phyloP scores from a whole-genome alignment of 2,888 invertebrate genomes.

The Synergus itoensis region DNA sequence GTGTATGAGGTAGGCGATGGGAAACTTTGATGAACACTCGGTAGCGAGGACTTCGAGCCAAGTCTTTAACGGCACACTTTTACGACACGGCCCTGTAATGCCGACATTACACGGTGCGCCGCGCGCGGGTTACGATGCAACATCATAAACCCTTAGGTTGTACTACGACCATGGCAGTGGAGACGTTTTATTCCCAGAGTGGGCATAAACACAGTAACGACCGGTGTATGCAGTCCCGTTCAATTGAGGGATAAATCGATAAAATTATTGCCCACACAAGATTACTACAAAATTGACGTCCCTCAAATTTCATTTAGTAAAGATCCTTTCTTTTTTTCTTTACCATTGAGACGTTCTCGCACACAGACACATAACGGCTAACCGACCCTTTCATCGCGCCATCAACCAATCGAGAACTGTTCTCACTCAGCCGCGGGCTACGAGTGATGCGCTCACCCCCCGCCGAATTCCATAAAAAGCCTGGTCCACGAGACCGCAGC shows the following conservation, averaged over 20 bases:
- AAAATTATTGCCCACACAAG: slow-evolving; percentile 21
- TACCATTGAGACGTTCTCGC: no score
- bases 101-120: slow-evolving; percentile 58
- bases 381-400: no score
- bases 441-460: no score
- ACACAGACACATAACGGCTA: no score
- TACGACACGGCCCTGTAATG: slow-evolving; percentile 62
- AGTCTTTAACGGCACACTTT: slow-evolving; percentile 63
- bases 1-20: slow-evolving; percentile 27
- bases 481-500: no score
- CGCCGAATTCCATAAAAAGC: no score
- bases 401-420: no score
- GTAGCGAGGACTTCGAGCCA: slow-evolving; percentile 54
- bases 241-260: slow-evolving; percentile 27
- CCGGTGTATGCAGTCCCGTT: slow-evolving; percentile 34
- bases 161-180: slow-evolving; percentile 46
- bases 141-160: slow-evolving; percentile 61
- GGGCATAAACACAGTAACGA: slow-evolving; percentile 57
- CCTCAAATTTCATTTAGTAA: no score
- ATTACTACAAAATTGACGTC: no score
- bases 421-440: no score
- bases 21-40: slow-evolving; percentile 60
- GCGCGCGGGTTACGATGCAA: slow-evolving; percentile 57
- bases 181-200: slow-evolving; percentile 53
- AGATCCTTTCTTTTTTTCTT: no score